Conservation (phyloP, 2,888 invertebrate species). For the Orchestes rusci region DNA sequence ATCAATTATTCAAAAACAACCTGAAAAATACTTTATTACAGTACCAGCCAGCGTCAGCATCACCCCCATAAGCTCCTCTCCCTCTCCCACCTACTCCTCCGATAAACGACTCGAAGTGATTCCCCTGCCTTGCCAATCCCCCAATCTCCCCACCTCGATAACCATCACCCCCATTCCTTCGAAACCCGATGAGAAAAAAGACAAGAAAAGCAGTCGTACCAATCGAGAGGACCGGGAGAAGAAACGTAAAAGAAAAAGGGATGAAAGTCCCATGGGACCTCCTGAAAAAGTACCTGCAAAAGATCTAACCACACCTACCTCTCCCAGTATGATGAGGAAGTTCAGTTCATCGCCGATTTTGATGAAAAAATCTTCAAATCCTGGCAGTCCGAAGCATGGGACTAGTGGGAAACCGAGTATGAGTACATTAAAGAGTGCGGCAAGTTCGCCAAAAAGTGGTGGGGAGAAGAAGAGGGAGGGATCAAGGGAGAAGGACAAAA, state of each 20-base stretch:
- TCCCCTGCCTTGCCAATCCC: constrained; percentile 51
- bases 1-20: no score
- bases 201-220: constrained; percentile 35
- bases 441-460: constrained; percentile 54
- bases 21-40: no score
- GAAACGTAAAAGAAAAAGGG: constrained; percentile 65
- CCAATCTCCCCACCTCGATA: constrained; percentile 58
- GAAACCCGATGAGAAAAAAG: constrained; percentile 32
- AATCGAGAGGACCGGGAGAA: constrained; percentile 51
- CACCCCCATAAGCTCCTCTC: constrained; percentile 49
- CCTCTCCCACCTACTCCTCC: constrained; percentile 34
- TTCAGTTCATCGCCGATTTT: constrained; percentile 68
- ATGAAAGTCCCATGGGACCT: constrained; percentile 74
- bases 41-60: constrained; percentile 57
- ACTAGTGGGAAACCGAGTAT: constrained; percentile 82
- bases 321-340: constrained; percentile 61
- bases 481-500: constrained; percentile 33
- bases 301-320: constrained; percentile 51
- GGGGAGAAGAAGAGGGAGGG: constrained; percentile 42
- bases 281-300: constrained; percentile 67
- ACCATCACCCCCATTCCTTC: constrained; percentile 53
- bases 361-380: no score
- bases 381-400: constrained; percentile 60
- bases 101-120: constrained; percentile 79
- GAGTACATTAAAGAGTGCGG: constrained; percentile 77